phyloP scores from a whole-genome alignment of 2,888 invertebrate species.

The Drosophila mulleri region DNA sequence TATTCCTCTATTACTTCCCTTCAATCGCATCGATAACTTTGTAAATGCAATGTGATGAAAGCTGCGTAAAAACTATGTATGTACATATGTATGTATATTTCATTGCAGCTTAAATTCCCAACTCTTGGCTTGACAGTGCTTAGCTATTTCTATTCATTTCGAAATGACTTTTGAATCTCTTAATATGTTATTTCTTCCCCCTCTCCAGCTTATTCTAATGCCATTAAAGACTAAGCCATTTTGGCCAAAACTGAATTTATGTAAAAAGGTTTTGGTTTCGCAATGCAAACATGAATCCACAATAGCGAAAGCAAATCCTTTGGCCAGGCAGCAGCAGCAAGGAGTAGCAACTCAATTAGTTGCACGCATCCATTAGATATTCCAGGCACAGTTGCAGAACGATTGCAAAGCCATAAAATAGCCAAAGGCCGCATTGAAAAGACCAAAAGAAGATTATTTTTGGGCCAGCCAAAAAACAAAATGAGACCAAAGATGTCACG shows the following conservation, averaged over 20 bases:
- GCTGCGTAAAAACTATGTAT: neutral
- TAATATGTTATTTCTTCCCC: neutral
- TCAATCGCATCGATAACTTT: neutral
- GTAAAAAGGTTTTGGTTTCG: conserved; percentile 46
- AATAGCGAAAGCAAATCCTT: conserved; percentile 46
- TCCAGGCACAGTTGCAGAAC: conserved; percentile 73
- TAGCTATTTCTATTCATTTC: conserved; percentile 4
- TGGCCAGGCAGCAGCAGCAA: conserved; percentile 15
- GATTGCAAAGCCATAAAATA: conserved; percentile 79
- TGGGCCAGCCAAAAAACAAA: conserved; percentile 57
- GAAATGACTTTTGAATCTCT: conserved; percentile 20
- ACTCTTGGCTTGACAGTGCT: neutral
- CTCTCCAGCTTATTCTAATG: conserved; percentile 2
- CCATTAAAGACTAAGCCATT: conserved; percentile 48
- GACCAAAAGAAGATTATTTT: conserved; percentile 51
- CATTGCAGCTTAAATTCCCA: neutral
- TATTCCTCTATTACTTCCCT: neutral
- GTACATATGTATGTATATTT: too few relatives aligned
- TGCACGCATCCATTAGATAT: conserved; percentile 78
- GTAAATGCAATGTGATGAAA: neutral
- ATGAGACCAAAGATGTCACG: conserved; percentile 68
- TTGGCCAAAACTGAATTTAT: conserved; percentile 41
- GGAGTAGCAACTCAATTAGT: conserved; percentile 73
- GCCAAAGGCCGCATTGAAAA: conserved; percentile 73
- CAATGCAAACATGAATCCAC: conserved; percentile 48